Base-by-base conservation (phyloP, 2,888 invertebrate genomes). In the Pedicia rivosa region DNA sequence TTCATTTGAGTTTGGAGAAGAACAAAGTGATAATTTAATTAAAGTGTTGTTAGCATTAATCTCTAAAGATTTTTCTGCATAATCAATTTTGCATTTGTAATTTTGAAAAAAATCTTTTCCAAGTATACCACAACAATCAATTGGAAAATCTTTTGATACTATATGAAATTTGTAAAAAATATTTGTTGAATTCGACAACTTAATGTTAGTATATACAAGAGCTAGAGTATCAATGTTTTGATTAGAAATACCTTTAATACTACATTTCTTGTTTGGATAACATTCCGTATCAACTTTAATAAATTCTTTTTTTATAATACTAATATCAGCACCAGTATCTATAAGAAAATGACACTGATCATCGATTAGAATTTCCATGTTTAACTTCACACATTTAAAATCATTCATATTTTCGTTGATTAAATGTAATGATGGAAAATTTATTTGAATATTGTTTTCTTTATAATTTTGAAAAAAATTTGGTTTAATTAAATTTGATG, bases 291-390 rank as follows among this genome's bases (percentile, higher is more conserved):
- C 31, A 16, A 17, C 36, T 14, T 38, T 24, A 8, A 40, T 30
- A 14, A 17, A 20, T 13, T 24, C 32, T 26, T 31, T 9, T 36
- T 40, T 40, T 13, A 42, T 32, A 30, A 42, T 20, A 14, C 22
- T 33, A 24, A 42, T 35, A 29, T 42, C 42, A 16, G 40, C 38
- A 9, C 40, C 42, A 6, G 32, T 40, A 17, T 42, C 42, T 12
- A 37, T 14, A 28, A 42, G 30, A 20, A 42, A 19, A 26, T 31
- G n/a, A n/a, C n/a, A n/a, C n/a, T n/a, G n/a, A n/a, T n/a, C n/a
- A n/a, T n/a, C n/a, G n/a, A n/a, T n/a, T n/a, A n/a, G n/a, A n/a
- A n/a, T n/a, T n/a, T n/a, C n/a, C n/a, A n/a, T n/a, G n/a, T n/a
- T n/a, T n/a, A n/a, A n/a, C n/a, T n/a, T n/a, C n/a, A n/a, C n/a